Evolutionary conservation across 2,113 vertebrate species (phyloP).

Genomic region (Pomatostomus ruficeps): DNA sequence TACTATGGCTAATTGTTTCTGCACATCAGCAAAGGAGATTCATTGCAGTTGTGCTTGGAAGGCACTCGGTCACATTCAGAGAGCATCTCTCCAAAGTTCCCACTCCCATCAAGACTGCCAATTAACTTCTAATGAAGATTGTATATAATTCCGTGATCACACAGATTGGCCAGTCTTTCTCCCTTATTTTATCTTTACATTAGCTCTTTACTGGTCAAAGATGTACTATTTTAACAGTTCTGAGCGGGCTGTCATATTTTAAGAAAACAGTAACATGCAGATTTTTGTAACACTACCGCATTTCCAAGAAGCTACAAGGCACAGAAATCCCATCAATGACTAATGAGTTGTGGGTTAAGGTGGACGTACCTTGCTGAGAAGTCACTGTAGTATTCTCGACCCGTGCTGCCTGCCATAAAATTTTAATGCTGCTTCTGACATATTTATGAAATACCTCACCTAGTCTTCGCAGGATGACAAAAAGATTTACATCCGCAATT

Average conservation of each 20-base stretch:
- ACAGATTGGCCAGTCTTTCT: neutral
- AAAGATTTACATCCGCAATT: conserved; percentile 75
- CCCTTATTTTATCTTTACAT: neutral
- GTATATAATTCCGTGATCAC: neutral
- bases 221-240: neutral
- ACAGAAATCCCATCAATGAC: conserved; percentile 54
- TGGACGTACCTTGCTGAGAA: conserved; percentile 79
- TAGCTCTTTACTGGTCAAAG: neutral
- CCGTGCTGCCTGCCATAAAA: conserved; percentile 77
- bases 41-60: neutral
- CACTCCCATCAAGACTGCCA: neutral
- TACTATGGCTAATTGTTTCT: neutral
- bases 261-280: neutral
- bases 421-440: conserved; percentile 79
- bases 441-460: conserved; percentile 74
- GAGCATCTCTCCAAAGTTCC: neutral
- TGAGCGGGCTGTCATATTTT: neutral
- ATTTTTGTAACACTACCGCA: neutral
- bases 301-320: conserved; percentile 35
- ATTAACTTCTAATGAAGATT: neutral
- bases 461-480: conserved; percentile 60
- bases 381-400: conserved; percentile 71
- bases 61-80: neutral
- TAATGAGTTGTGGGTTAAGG: conserved; percentile 73
- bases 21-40: neutral